phyloP scores from a whole-genome alignment of 35 echinoderm and acorn worm genomes.

The Ophioderma brevispina region DNA sequence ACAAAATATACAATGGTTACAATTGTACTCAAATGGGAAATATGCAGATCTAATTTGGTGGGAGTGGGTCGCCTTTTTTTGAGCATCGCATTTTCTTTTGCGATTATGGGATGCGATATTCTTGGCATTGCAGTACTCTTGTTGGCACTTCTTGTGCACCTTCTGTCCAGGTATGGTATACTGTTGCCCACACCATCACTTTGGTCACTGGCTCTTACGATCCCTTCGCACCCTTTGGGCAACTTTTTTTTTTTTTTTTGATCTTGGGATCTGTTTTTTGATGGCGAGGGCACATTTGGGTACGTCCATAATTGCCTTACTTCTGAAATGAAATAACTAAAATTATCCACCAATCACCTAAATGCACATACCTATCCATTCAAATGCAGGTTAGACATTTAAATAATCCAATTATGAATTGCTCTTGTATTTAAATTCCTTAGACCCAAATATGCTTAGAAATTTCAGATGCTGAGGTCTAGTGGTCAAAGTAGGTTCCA shows the following conservation, averaged over 20 bases:
- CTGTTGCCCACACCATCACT: not conserved
- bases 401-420: no score
- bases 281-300: slow-evolving; percentile 6
- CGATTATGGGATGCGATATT: not conserved
- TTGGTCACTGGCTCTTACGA: slow-evolving; percentile 9
- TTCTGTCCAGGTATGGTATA: no score
- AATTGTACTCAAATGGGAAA: not conserved
- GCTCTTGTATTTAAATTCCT: no score
- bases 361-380: no score
- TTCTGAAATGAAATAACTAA: no score
- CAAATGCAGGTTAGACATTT: no score
- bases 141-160: slow-evolving; percentile 23
- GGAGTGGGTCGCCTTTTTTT: no score
- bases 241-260: not conserved
- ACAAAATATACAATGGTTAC: slow-evolving; percentile 8
- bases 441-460: no score
- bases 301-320: not conserved
- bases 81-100: not conserved
- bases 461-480: no score
- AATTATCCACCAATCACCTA: no score
- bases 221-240: slow-evolving; percentile 13
- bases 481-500: no score
- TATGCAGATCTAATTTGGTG: not conserved
- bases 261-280: not conserved
- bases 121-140: not conserved